Evolutionary conservation across 2,797 vertebrate species (phyloP).

Genomic region (Neomorphus geoffroyi): DNA sequence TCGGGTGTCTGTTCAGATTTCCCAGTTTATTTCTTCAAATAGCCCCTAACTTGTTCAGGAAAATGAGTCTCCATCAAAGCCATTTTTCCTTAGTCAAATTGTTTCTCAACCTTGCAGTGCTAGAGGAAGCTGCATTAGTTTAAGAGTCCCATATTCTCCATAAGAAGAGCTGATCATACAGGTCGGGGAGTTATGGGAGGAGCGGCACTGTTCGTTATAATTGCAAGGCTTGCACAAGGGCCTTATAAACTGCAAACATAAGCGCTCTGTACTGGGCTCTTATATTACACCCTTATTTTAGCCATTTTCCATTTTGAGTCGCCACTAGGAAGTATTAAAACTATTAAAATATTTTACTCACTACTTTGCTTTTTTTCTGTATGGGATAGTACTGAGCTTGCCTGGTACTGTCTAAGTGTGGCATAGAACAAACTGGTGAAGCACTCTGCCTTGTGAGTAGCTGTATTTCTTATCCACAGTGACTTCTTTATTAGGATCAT

Average conservation of each 20-base stretch:
- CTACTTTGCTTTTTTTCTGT: neutral
- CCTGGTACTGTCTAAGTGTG: neutral
- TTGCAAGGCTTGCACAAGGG: neutral
- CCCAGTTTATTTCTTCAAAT: conserved; percentile 27
- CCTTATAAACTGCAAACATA: neutral
- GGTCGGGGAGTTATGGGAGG: neutral
- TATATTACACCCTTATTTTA: neutral
- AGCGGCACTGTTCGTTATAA: neutral
- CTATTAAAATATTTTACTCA: neutral
- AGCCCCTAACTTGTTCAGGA: neutral
- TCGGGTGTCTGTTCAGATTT: conserved; percentile 30
- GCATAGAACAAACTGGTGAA: neutral
- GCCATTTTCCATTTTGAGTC: neutral
- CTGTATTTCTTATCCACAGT: neutral
- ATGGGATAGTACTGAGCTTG: neutral
- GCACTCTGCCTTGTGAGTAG: neutral
- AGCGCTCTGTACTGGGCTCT: neutral
- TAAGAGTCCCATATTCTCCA: neutral
- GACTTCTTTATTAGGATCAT: neutral
- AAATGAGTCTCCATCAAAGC: neutral
- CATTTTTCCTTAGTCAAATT: neutral
- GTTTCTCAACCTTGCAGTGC: neutral
- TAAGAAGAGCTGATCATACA: neutral
- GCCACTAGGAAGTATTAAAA: neutral
- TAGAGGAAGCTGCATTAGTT: neutral